Evolutionary conservation across 23 tunicate genomes (phyloP), one percentile per base, ranked within the genome.

Genomic region (Halocynthia roretzi): DNA sequence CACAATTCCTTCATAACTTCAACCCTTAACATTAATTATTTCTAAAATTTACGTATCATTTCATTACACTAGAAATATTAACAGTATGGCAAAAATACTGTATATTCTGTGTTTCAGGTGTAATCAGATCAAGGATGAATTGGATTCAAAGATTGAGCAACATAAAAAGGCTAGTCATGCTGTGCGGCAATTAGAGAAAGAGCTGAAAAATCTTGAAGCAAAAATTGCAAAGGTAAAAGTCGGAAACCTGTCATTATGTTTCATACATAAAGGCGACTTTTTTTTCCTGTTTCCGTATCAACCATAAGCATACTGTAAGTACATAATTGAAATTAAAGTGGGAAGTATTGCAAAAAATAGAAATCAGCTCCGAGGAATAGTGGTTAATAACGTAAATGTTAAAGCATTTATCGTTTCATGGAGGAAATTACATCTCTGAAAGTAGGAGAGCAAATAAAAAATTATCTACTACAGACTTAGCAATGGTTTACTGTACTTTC

Each of bases 81-180:
- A 31, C 44, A 31, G 1, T 31, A 31, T 4, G 44, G 44, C 44
- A 31, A 4, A 31, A 31, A 31, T 31, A 31, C 44, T 31, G 44
- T 31, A 31, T 31, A 31, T 31, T 31, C 44, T 31, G 44, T 31
- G 21, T 14, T 51, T 31, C 66, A 90, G 97, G 57, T 90, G 90
- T 72, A 80, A 75, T 62, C 83, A 90, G 67, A 85, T 90, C 44
- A 90, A 90, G 68, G 77, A 90, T 9, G 77, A 85, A 44, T 53
- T 90, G 20, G 90, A 90, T 58, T 72, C 80, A 8, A 87, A 90
- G 62, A 90, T 85, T 19, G 82, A 80, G 51, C 72, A 75, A 57
- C 89, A 90, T 71, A 90, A 81, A 69, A 71, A 81, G 19, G 97
- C 97, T 6, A 84, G 84, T 50, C 63, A 52, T 5, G 75, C 81